A percentile compares a stretch with the other conserved stretches of the same genome.
These are phyloP conservation scores for Sericinus montela DNA, from an alignment of 2,888 invertebrate species.

Conservation along the genomic window DNA sequence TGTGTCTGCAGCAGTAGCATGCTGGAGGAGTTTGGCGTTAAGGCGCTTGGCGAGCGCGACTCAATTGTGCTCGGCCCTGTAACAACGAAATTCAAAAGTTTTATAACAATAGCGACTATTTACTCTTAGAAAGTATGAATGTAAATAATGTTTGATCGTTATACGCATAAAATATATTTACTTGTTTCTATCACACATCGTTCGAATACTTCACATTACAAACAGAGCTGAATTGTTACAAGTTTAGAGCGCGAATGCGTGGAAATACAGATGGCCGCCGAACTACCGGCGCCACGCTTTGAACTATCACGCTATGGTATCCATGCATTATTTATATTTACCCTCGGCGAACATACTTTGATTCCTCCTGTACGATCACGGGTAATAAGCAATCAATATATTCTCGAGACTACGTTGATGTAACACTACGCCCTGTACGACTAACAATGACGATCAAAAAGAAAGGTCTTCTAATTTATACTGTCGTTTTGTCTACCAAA, in stretches of 20 bases:
- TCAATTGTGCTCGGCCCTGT: conserved; percentile 78
- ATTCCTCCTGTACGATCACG: conserved; percentile 65
- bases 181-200: conserved; percentile 14
- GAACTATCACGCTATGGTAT: conserved; percentile 81
- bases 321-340: conserved; percentile 79
- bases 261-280: conserved; percentile 42
- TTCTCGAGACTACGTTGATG: conserved; percentile 34
- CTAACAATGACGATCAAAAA: conserved; percentile 52
- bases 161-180: conserved; percentile 12
- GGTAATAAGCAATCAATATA: conserved; percentile 67
- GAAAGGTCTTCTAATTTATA: conserved; percentile 70
- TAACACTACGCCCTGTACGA: conserved; percentile 47
- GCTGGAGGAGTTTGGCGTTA: conserved; percentile 84
- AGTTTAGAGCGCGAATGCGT: conserved; percentile 47
- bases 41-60: conserved; percentile 79
- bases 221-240: conserved; percentile 32
- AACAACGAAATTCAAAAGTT: conserved; percentile 37
- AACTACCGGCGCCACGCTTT: conserved; percentile 61
- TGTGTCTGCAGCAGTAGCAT: conserved; percentile 97
- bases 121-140: neutral
- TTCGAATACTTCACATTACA: conserved; percentile 5
- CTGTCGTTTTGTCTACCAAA: conserved; percentile 63
- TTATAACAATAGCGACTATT: neutral
- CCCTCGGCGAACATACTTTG: conserved; percentile 78
- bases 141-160: neutral